A percentile compares a stretch with the other conserved stretches of the same genome.
phyloP scores from a whole-genome alignment of 2,797 vertebrate species.

The Amphiprion clarkii region DNA sequence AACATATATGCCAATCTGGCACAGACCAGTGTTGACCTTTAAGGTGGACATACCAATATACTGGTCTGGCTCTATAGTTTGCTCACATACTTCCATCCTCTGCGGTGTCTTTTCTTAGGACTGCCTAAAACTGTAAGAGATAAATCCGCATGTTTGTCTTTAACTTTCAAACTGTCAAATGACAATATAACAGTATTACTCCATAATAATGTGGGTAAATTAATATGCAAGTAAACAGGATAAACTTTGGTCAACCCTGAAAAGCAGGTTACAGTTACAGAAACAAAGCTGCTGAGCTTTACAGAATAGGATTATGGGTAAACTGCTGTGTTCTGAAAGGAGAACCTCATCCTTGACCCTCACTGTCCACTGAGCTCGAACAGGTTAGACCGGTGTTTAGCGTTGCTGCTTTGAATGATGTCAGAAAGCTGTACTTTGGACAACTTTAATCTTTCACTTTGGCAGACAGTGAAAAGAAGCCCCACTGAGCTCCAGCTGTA shows the following conservation, averaged over 20 bases:
- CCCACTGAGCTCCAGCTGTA: slow-evolving; percentile 55
- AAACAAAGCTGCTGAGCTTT: slow-evolving; percentile 34
- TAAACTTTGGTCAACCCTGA: background rate
- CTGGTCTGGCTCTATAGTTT: too few species aligned
- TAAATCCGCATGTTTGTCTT: background rate
- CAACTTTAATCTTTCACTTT: slow-evolving; percentile 75
- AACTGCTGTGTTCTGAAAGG: slow-evolving; percentile 70
- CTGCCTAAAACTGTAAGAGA: too few species aligned
- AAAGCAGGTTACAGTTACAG: slow-evolving; percentile 9
- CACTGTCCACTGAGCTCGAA: slow-evolving; percentile 75
- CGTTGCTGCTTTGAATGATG: slow-evolving; percentile 61
- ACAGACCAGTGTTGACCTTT: too few species aligned
- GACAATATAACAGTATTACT: too few species aligned
- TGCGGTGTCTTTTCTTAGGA: background rate
- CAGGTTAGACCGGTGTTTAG: slow-evolving; percentile 56
- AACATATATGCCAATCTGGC: too few species aligned
- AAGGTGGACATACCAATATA: too few species aligned
- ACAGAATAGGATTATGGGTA: slow-evolving; percentile 63
- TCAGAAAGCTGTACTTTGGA: slow-evolving; percentile 66
- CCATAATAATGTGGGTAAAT: too few species aligned
- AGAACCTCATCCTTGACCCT: slow-evolving; percentile 72
- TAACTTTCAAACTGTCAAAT: background rate
- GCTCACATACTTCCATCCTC: background rate
- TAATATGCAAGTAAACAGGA: background rate
- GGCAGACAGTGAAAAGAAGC: slow-evolving; percentile 68